Conservation (phyloP, 1,140 invertebrate species). For the Mylabris phalerata region DNA sequence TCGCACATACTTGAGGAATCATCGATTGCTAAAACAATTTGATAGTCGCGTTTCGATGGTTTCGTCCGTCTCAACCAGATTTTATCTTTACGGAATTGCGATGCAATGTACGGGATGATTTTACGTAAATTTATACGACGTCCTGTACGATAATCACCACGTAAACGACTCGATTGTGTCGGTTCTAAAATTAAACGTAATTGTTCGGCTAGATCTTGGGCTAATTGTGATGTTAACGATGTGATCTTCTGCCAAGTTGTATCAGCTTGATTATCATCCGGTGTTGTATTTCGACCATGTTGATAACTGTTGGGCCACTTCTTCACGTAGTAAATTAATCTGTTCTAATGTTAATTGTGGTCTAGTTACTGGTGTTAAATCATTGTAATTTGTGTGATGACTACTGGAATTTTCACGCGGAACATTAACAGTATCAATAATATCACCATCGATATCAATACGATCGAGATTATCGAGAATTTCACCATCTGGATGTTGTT, state of each 20-base stretch:
- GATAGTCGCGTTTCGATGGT: slow-evolving; percentile 92
- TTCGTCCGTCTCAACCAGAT: slow-evolving; percentile 97
- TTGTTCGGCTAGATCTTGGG: slow-evolving; percentile 90
- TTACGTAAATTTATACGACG: slow-evolving; percentile 97
- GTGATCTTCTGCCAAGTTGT: slow-evolving; percentile 52
- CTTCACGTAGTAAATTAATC: slow-evolving; percentile 38
- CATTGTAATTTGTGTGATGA: slow-evolving; percentile 44
- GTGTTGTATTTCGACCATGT: slow-evolving; percentile 50
- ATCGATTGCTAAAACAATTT: slow-evolving; percentile 94
- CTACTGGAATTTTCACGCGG: slow-evolving; percentile 59
- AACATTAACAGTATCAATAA: slow-evolving; percentile 58
- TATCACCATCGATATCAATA: slow-evolving; percentile 70
- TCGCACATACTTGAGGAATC: slow-evolving; percentile 92
- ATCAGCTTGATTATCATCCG: slow-evolving; percentile 46
- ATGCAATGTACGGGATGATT: slow-evolving; percentile 97
- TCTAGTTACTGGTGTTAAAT: slow-evolving; percentile 22
- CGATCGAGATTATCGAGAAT: slow-evolving; percentile 40
- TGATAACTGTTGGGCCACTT: slow-evolving; percentile 51
- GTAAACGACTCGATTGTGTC: slow-evolving; percentile 82
- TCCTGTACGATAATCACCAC: slow-evolving; percentile 91
- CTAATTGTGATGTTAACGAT: slow-evolving; percentile 57
- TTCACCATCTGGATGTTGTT: slow-evolving; percentile 40
- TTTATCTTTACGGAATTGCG: slow-evolving; percentile 97
- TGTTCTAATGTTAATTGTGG: slow-evolving; percentile 20
- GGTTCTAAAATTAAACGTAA: slow-evolving; percentile 91